Conservation (phyloP, 37 sponge, comb jelly and placozoan genomes). For the Haliclona indistincta region DNA sequence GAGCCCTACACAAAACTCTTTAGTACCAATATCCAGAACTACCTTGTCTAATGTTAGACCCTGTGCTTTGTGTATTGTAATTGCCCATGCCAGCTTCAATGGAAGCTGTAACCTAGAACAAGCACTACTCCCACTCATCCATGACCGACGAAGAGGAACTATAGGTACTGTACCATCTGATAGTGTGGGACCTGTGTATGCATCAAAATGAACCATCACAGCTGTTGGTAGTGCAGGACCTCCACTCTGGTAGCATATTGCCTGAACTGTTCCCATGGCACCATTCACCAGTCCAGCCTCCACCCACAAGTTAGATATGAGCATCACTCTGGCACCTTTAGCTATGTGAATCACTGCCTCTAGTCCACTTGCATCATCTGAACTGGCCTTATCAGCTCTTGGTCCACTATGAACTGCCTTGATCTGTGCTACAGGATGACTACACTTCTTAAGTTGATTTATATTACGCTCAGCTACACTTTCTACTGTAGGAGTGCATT, state of each 20-base stretch:
- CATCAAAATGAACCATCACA: conserved; percentile 21
- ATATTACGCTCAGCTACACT: conserved; percentile 31
- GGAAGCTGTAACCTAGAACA: no score
- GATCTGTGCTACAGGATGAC: conserved; percentile 54
- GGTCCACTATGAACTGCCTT: conserved; percentile 57
- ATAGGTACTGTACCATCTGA: conserved; percentile 41
- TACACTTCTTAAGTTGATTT: background rate
- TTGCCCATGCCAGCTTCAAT: no score
- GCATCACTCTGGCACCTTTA: conserved; percentile 31
- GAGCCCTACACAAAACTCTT: no score
- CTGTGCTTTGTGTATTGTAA: no score
- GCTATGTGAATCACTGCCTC: conserved; percentile 19
- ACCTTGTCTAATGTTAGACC: no score
- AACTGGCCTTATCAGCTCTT: conserved; percentile 39
- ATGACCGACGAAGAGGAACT: conserved; percentile 18
- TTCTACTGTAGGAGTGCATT: conserved; percentile 26
- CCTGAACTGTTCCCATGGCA: conserved; percentile 29
- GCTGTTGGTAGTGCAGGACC: conserved; percentile 14
- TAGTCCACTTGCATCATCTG: conserved; percentile 62
- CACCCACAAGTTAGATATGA: conserved; percentile 27
- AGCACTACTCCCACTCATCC: no score
- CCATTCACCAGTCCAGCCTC: conserved; percentile 34
- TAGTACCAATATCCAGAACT: no score
- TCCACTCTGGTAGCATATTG: conserved; percentile 20
- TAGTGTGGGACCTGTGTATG: conserved; percentile 52